Percentiles rank a stretch among this genome's conserved stretches.
Conservation (phyloP, 2,113 vertebrate genomes). For the Rhinoptilus africanus region DNA sequence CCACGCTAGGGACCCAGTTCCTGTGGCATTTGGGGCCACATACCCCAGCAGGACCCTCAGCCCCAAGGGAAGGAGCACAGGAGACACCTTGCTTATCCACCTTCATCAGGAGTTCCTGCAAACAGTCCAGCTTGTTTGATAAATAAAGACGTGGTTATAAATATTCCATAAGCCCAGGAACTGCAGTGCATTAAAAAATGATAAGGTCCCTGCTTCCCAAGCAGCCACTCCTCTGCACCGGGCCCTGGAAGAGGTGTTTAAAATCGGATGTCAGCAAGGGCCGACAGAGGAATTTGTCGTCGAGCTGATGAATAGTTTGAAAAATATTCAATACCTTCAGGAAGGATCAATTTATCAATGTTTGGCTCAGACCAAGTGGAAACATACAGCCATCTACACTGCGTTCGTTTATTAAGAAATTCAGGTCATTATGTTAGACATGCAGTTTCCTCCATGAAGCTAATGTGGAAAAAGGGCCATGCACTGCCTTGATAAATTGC, state of each 20-base stretch:
- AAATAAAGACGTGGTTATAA: constrained; percentile 65
- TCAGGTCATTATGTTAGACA: neutral
- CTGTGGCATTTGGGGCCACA: no score
- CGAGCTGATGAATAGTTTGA: constrained; percentile 76
- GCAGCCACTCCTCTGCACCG: neutral
- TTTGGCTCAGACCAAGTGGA: neutral
- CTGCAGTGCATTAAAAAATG: constrained; percentile 71
- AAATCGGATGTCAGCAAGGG: constrained; percentile 70
- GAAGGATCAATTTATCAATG: constrained; percentile 58
- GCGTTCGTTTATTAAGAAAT: neutral
- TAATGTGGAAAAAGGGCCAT: neutral
- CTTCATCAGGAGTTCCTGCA: neutral
- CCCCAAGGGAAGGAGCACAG: neutral
- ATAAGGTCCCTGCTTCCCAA: constrained; percentile 55
- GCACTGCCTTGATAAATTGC: neutral
- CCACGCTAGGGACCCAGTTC: rapidly evolving
- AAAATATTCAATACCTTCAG: constrained; percentile 23
- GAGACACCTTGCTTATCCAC: rapidly evolving
- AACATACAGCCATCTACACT: neutral
- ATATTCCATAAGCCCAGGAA: constrained; percentile 71
- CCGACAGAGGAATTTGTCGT: constrained; percentile 77
- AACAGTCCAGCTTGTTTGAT: constrained; percentile 18
- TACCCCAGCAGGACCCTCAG: neutral
- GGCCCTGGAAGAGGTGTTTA: constrained; percentile 59
- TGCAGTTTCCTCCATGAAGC: neutral